Base-by-base conservation (phyloP, 2,113 vertebrate genomes). In the Panthera tigris region DNA sequence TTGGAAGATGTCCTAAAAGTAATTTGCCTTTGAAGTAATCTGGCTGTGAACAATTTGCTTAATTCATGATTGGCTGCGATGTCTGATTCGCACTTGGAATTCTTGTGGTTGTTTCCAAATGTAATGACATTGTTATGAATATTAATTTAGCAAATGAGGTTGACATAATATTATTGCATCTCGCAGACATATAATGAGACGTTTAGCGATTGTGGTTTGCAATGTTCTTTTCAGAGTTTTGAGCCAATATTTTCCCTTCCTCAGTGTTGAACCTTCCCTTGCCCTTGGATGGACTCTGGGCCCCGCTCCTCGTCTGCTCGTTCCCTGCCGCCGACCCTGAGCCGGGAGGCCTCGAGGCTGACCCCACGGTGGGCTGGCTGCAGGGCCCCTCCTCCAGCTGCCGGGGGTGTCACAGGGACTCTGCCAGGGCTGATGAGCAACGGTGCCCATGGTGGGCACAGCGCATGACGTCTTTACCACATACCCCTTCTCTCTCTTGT, bases 91-190 rank as follows among this genome's bases (percentile, higher is more conserved):
- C 36, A 73, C 68, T 78, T 95, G 50, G 57, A 65, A 92, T 96
- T 92, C 88, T 61, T n/a, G 45, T 89, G 78, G 87, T 81, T 55
- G 36, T 82, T 79, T 95, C 86, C 68, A 82, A 85, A 81, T 81
- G 74, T 55, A 92, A 78, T 93, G 55, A 78, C 74, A 78, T 81
- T 71, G 29, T 84, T 71, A 89, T 66, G 61, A 82, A 82, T 89
- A 80, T 81, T 95, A 97, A 71, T 82, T 96, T 89, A 92, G 85
- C 89, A 87, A 91, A 79, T 93, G 68, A 80, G 15, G 50, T 81
- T 81, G 66, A 31, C 50, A 73, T 81, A 73, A 84, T 76, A 25
- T 65, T 68, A 19, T 57, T 89, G 69, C 63, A 83, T 52, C 93
- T 91, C 55, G 19, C 63, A 87, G 81, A 82, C 29, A 79, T 14